Percentiles rank a stretch among this genome's conserved stretches.
These are phyloP conservation scores for Coluber constrictor DNA, from an alignment of 2,797 vertebrate species.

Conservation along the genomic window DNA sequence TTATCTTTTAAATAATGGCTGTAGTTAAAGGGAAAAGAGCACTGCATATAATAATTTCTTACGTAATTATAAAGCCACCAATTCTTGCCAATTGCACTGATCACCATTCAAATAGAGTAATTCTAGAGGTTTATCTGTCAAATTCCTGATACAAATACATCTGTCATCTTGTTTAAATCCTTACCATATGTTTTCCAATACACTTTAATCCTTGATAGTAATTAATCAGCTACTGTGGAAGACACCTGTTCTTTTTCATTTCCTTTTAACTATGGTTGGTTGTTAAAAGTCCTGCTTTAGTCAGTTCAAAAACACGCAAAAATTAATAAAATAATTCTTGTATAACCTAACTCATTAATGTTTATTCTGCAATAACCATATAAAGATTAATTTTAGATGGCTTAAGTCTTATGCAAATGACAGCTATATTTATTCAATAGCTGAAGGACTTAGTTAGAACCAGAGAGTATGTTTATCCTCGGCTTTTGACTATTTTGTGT, in stretches of 20 bases:
- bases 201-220: conserved; percentile 53
- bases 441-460: background rate
- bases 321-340: background rate
- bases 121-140: conserved; percentile 65
- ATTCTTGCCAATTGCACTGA: conserved; percentile 49
- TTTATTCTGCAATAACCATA: background rate
- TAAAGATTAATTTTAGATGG: conserved; percentile 3
- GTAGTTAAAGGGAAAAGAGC: conserved; percentile 39
- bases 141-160: conserved; percentile 61
- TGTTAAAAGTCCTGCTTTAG: conserved; percentile 18
- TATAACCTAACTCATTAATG: background rate
- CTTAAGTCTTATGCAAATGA: background rate
- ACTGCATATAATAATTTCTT: conserved; percentile 56
- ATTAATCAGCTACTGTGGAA: conserved; percentile 48
- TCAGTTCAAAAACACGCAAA: background rate
- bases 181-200: conserved; percentile 70
- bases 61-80: conserved; percentile 55
- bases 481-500: background rate
- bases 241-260: conserved; percentile 31
- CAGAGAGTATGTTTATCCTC: background rate
- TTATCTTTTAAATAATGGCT: conserved; percentile 26
- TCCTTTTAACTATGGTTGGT: conserved; percentile 13
- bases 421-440: background rate
- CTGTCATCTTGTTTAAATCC: conserved; percentile 72
- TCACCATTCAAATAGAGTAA: conserved; percentile 47